A percentile compares a stretch with the other conserved stretches of the same genome.
Evolutionary conservation across 2,113 vertebrate genomes (phyloP).

Genomic region (Bagarius yarrelli): DNA sequence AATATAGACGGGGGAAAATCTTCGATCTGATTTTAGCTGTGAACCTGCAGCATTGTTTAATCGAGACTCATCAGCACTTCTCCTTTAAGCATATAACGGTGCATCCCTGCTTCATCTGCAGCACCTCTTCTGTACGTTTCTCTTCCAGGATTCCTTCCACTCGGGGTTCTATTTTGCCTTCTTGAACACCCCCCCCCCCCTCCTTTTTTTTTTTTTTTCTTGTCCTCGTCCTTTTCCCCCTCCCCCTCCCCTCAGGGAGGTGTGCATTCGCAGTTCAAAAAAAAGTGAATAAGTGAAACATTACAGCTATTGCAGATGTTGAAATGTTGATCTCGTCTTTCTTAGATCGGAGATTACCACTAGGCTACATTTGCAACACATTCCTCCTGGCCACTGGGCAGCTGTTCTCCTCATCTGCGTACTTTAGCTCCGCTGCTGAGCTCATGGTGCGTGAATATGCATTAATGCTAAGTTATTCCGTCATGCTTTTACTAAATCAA

Average conservation of each 20-base stretch:
- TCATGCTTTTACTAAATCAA: not conserved
- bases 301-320: constrained; percentile 80
- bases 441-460: constrained; percentile 41
- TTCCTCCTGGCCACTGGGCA: constrained; percentile 60
- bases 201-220: no score
- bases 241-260: constrained; percentile 43
- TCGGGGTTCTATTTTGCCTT: constrained; percentile 63
- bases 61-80: not conserved
- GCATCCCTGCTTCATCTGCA: constrained; percentile 59
- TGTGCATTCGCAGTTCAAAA: constrained; percentile 66
- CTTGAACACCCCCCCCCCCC: not conserved
- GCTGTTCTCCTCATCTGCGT: constrained; percentile 61
- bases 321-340: constrained; percentile 77
- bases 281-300: constrained; percentile 71
- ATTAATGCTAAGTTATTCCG: constrained; percentile 21
- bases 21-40: not conserved
- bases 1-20: no score
- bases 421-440: constrained; percentile 26
- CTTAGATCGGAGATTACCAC: constrained; percentile 65
- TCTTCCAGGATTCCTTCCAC: constrained; percentile 72
- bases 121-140: constrained; percentile 60
- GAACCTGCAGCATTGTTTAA: not conserved
- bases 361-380: constrained; percentile 61
- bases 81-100: not conserved
- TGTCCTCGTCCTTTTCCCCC: no score